Percentiles rank a stretch among this genome's conserved stretches.
Evolutionary conservation across 2,797 vertebrate genomes (phyloP).

Genomic region (Poliocrania exsul): DNA sequence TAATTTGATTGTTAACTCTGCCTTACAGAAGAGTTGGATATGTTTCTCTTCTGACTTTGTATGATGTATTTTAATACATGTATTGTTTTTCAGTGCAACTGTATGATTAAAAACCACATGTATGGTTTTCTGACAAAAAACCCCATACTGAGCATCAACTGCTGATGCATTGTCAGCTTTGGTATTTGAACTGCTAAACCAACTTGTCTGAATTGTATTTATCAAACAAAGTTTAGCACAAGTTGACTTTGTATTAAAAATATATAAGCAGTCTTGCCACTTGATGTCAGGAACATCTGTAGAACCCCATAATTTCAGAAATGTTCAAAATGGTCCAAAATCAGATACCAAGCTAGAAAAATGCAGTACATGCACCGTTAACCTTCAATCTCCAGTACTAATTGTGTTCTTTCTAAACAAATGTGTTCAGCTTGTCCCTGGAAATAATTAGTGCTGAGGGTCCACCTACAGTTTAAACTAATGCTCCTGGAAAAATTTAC

Average conservation of each 20-base stretch:
- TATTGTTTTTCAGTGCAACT: not conserved
- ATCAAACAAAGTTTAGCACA: not conserved
- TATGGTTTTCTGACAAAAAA: not conserved
- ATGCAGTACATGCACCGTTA: not conserved
- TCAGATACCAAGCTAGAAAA: not conserved
- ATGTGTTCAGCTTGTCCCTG: not conserved
- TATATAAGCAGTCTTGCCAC: not conserved
- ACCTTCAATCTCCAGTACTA: not conserved
- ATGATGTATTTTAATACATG: not conserved
- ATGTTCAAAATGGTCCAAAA: not conserved
- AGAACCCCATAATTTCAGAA: not conserved
- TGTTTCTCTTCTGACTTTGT: not conserved
- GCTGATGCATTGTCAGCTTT: not conserved
- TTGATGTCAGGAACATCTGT: not conserved
- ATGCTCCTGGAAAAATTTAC: not conserved
- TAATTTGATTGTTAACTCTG: not conserved
- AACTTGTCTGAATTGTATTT: not conserved
- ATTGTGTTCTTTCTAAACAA: not conserved
- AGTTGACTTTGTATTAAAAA: not conserved
- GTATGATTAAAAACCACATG: not conserved
- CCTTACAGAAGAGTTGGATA: not conserved
- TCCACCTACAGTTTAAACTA: constrained; percentile 29
- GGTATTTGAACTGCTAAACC: not conserved
- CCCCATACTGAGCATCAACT: not conserved
- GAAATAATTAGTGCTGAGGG: constrained; percentile 31